Evolutionary conservation across 2,888 invertebrate species (phyloP).

Genomic region (Metalampra italica): DNA sequence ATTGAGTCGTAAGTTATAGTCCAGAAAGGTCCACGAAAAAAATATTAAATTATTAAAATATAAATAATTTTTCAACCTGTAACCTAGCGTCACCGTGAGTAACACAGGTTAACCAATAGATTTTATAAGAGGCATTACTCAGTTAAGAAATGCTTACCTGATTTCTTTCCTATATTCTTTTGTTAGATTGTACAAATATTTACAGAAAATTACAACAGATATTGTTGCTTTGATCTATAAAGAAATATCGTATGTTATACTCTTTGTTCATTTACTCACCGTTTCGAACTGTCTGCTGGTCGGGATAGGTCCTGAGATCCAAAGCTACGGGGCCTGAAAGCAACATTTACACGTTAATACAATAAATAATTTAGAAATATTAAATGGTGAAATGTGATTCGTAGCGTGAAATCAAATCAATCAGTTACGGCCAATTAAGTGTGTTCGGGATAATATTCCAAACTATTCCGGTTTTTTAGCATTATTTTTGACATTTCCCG

Average conservation of each 20-base stretch:
- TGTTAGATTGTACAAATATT: conserved; percentile 22
- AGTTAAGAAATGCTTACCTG: conserved; percentile 23
- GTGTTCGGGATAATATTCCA: no score
- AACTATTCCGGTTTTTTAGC: no score
- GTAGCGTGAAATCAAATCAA: no score
- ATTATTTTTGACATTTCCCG: no score
- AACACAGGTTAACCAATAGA: no score
- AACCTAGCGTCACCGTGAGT: no score
- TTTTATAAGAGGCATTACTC: background rate
- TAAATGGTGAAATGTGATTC: background rate
- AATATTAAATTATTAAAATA: no score
- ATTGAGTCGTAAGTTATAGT: no score
- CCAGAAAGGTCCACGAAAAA: no score
- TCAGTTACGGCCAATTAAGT: no score
- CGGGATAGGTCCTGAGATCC: conserved; percentile 86
- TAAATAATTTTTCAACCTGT: no score
- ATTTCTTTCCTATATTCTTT: conserved; percentile 21
- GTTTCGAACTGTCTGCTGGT: conserved; percentile 88
- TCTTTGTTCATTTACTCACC: conserved; percentile 79
- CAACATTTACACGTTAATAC: conserved; percentile 1
- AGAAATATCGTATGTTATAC: background rate
- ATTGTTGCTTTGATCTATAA: background rate
- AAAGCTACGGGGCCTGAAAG: conserved; percentile 69
- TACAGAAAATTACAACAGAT: conserved; percentile 5
- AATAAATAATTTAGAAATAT: background rate